Conservation (phyloP, 2,113 vertebrate species). For the Parus major region DNA sequence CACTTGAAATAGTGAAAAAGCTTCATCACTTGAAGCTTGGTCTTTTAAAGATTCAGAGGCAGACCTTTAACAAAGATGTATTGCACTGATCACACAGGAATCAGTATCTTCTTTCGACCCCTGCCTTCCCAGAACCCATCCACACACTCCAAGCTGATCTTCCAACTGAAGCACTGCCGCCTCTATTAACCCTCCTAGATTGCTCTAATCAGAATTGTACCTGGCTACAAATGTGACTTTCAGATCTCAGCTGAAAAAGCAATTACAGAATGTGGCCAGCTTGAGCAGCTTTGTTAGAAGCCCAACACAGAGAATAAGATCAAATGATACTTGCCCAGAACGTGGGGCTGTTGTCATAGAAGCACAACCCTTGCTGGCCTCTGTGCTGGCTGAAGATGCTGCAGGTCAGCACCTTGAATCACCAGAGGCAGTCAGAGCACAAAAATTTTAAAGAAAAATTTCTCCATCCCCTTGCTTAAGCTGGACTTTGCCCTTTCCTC, state of each 20-base stretch:
- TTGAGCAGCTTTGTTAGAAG: constrained; percentile 13
- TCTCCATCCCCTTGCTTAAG: not conserved
- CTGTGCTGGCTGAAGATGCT: not conserved
- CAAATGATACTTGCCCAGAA: not conserved
- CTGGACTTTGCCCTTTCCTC: not conserved
- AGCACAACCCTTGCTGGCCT: not conserved
- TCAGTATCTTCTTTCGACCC: not conserved
- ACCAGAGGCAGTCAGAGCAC: not conserved
- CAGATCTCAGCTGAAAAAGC: constrained; percentile 31
- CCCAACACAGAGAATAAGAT: constrained; percentile 47
- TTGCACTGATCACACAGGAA: not conserved
- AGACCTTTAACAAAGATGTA: not conserved
- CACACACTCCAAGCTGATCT: not conserved
- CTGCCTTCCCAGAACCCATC: not conserved
- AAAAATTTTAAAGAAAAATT: not conserved
- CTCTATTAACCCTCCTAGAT: constrained; percentile 20
- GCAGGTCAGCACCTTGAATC: not conserved
- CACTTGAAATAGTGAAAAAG: not conserved
- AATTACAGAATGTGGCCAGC: constrained; percentile 35
- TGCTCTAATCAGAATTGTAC: constrained; percentile 22
- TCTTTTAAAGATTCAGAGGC: not conserved
- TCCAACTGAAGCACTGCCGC: constrained; percentile 6
- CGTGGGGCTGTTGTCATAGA: constrained; percentile 51
- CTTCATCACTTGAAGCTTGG: not conserved
- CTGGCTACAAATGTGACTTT: constrained; percentile 14